Percentiles rank a stretch among this genome's conserved stretches.
Evolutionary conservation across 2,113 vertebrate species (phyloP).

Genomic region (Sebastes schlegelii): DNA sequence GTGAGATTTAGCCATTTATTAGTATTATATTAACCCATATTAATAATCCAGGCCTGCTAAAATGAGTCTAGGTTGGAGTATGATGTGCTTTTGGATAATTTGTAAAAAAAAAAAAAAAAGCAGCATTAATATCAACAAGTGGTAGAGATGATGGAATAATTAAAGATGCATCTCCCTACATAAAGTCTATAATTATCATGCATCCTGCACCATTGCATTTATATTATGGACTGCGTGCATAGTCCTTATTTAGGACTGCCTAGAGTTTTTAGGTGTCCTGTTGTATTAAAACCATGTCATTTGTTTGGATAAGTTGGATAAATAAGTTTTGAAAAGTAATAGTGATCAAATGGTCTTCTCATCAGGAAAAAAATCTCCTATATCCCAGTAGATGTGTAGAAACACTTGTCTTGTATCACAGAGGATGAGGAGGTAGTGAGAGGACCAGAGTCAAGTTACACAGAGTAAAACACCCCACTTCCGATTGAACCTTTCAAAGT

Average conservation of each 20-base stretch:
- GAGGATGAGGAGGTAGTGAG: constrained; percentile 56
- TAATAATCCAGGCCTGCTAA: not conserved
- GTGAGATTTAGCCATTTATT: too few relatives aligned
- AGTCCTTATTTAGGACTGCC: not conserved
- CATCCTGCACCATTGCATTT: not conserved
- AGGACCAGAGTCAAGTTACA: not conserved
- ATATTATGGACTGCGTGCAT: not conserved
- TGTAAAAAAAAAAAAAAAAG: not conserved
- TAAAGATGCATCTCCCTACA: not conserved
- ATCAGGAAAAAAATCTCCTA: not conserved
- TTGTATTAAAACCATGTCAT: not conserved
- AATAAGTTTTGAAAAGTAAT: not conserved
- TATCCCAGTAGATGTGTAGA: not conserved
- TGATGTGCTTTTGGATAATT: not conserved
- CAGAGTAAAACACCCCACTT: accelerated
- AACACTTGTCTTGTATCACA: constrained; percentile 6
- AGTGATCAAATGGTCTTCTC: not conserved
- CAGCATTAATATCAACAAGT: constrained; percentile 47
- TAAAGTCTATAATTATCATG: too few relatives aligned
- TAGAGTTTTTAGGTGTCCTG: not conserved
- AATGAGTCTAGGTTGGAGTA: not conserved
- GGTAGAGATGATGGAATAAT: not conserved
- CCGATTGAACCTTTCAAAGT: not conserved
- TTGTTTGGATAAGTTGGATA: too few relatives aligned
- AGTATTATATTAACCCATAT: not conserved